These are phyloP conservation scores for Stratiomys singularior DNA, from an alignment of 2,888 invertebrate species.

Conservation along the genomic window DNA sequence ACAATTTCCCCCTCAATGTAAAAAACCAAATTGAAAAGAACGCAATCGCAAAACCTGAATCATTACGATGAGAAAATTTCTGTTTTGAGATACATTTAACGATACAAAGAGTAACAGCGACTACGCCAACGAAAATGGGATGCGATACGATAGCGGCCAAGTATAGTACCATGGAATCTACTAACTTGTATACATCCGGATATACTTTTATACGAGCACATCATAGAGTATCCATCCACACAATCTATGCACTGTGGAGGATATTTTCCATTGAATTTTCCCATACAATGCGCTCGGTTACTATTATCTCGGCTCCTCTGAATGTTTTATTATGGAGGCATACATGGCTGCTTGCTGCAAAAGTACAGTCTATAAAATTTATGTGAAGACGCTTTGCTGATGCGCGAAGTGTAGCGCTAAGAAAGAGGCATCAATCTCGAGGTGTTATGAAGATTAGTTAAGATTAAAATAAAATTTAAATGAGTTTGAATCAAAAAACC, in stretches of 20 bases:
- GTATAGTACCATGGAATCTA: background rate
- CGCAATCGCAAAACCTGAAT: constrained; percentile 44
- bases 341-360: background rate
- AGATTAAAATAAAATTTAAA: no score
- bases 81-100: constrained; percentile 16
- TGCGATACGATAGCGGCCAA: background rate
- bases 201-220: background rate
- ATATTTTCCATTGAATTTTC: constrained; percentile 32
- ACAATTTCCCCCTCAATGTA: constrained; percentile 14
- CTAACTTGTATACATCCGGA: background rate
- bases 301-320: background rate
- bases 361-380: constrained; percentile 3
- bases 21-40: constrained; percentile 2
- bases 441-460: no score
- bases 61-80: constrained; percentile 30
- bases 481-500: no score
- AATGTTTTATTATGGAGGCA: background rate
- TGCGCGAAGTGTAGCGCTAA: no score
- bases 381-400: no score
- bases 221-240: background rate
- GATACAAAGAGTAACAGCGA: background rate
- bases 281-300: background rate
- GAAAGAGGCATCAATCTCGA: no score
- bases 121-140: no score
- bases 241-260: constrained; percentile 7